Conservation (phyloP, 2,888 invertebrate species). For the Platypus cylindrus region DNA sequence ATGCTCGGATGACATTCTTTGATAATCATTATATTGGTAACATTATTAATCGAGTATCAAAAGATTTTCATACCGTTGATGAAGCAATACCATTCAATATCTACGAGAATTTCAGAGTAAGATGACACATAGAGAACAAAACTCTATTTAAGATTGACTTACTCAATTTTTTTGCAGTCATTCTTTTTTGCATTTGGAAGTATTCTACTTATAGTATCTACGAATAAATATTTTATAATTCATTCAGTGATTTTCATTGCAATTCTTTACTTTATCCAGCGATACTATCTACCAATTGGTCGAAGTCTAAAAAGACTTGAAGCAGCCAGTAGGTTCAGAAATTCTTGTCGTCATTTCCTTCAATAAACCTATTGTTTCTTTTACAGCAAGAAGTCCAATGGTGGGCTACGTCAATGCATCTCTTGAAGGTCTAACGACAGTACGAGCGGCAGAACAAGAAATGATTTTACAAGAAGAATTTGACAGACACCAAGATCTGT, state of each 20-base stretch:
- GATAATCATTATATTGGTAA: conserved; percentile 30
- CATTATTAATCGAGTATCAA: conserved; percentile 48
- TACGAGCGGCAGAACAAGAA: conserved; percentile 29
- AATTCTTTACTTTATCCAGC: conserved; percentile 50
- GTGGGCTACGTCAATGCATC: conserved; percentile 31
- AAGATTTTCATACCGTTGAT: conserved; percentile 57
- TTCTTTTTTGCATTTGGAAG: conserved; percentile 54
- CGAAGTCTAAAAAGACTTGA: conserved; percentile 62
- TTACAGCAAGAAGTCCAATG: conserved; percentile 31
- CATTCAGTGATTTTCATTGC: conserved; percentile 53
- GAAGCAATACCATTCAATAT: conserved; percentile 26
- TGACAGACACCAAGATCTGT: conserved; percentile 30
- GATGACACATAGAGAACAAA: conserved; percentile 5
- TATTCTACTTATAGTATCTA: conserved; percentile 54
- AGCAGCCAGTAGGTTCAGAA: conserved; percentile 50
- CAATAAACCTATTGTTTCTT: not conserved
- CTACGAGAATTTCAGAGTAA: conserved; percentile 21
- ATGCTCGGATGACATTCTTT: conserved; percentile 38
- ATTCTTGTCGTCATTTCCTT: no score
- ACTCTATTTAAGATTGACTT: conserved; percentile 4
- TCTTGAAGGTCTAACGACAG: conserved; percentile 30
- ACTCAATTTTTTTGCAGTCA: conserved; percentile 32
- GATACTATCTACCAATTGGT: conserved; percentile 58
- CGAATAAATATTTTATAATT: conserved; percentile 53
- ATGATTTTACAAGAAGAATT: conserved; percentile 26